Percentiles rank a stretch among this genome's conserved stretches.
phyloP scores from a whole-genome alignment of 2,113 vertebrate species.

The Poecilia latipinna region DNA sequence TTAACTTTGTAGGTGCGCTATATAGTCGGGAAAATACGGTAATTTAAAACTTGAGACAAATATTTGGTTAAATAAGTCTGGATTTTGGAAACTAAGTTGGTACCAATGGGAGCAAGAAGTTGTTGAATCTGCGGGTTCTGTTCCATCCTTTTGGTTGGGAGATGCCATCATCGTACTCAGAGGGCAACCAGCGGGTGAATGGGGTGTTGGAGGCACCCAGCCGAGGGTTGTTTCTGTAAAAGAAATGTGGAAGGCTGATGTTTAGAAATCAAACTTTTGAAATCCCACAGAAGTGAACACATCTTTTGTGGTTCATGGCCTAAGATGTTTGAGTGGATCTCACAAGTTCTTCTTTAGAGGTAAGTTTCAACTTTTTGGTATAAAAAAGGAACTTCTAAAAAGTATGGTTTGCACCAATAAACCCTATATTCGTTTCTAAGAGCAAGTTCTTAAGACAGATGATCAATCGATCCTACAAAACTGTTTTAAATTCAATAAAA shows the following conservation, averaged over 20 bases:
- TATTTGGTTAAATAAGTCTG: rapidly evolving
- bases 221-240: slow-evolving; percentile 69
- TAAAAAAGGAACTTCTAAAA: neutral
- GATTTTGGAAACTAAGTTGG: neutral
- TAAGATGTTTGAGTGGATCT: slow-evolving; percentile 28
- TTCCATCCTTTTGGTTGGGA: slow-evolving; percentile 71
- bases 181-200: slow-evolving; percentile 71
- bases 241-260: neutral
- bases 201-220: slow-evolving; percentile 78
- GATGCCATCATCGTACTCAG: slow-evolving; percentile 77
- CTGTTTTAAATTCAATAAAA: neutral
- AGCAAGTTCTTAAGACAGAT: neutral
- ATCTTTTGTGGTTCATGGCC: slow-evolving; percentile 28
- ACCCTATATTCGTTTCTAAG: neutral
- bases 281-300: slow-evolving; percentile 35
- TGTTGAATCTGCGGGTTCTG: slow-evolving; percentile 58
- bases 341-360: slow-evolving; percentile 12
- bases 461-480: neutral
- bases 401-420: neutral
- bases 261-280: slow-evolving; percentile 57
- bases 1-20: no score
- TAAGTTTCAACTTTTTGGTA: neutral
- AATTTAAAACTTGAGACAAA: neutral
- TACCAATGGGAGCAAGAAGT: slow-evolving; percentile 81
- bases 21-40: neutral